These are phyloP conservation scores for Schizopygopsis pylzovi DNA, from an alignment of 2,797 vertebrate genomes.

Conservation along the genomic window DNA sequence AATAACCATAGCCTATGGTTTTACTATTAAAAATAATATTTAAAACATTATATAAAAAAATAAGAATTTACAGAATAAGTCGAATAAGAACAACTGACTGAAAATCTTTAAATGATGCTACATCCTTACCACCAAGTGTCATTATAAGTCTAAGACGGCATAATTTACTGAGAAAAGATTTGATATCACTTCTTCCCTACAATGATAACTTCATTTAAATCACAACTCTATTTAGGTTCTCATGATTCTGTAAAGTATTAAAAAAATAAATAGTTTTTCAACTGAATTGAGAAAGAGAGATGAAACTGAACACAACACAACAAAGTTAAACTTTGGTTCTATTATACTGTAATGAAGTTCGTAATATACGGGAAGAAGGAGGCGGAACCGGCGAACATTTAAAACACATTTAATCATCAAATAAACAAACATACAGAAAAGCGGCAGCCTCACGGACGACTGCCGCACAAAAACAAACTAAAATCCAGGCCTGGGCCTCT, in stretches of 20 bases:
- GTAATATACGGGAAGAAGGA: no score
- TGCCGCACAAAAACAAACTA: no score
- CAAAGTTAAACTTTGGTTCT: background rate
- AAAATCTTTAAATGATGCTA: background rate
- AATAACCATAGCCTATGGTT: no score
- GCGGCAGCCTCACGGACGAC: no score
- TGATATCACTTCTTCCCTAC: background rate
- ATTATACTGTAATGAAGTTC: no score
- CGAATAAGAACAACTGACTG: background rate
- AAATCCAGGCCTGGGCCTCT: no score
- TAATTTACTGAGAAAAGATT: background rate
- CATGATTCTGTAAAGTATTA: background rate
- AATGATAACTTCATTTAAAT: background rate
- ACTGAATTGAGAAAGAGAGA: background rate
- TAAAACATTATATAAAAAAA: no score
- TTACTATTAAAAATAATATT: no score
- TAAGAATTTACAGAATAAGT: background rate
- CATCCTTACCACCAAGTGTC: slow-evolving; percentile 4
- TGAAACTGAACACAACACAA: background rate
- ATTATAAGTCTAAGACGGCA: background rate
- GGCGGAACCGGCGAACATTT: no score
- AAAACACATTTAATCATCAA: no score
- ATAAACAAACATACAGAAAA: no score
- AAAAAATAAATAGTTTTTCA: background rate
- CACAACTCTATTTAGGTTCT: background rate